Percentiles rank a stretch among this genome's conserved stretches.
phyloP scores from a whole-genome alignment of 2,797 vertebrate genomes.

The Pseudochaenichthys georgianus region DNA sequence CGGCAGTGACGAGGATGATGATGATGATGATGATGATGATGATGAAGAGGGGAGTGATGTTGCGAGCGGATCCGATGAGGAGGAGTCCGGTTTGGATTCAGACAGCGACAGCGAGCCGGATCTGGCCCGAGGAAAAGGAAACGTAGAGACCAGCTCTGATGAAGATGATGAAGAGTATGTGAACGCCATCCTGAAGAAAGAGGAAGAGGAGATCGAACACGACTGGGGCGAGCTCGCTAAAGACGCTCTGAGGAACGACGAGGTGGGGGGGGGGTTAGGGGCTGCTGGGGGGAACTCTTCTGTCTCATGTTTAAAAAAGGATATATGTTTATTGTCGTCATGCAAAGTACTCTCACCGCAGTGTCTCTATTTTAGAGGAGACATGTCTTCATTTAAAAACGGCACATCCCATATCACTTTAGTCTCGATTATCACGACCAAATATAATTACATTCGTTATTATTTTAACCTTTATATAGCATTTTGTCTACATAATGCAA shows the following conservation, averaged over 20 bases:
- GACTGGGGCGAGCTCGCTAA: conserved; percentile 95
- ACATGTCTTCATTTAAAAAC: too few relatives aligned
- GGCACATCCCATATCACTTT: too few relatives aligned
- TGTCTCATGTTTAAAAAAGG: too few relatives aligned
- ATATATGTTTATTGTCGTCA: too few relatives aligned
- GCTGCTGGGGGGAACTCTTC: too few relatives aligned
- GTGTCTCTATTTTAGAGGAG: too few relatives aligned
- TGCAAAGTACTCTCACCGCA: too few relatives aligned
- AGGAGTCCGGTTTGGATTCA: conserved; percentile 67
- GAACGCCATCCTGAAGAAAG: conserved; percentile 77
- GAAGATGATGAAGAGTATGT: conserved; percentile 88
- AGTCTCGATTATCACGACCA: too few relatives aligned
- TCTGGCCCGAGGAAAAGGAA: conserved; percentile 94
- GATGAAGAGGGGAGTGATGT: conserved; percentile 70
- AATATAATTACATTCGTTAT: too few relatives aligned
- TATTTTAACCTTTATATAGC: too few relatives aligned
- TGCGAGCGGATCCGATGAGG: conserved; percentile 51
- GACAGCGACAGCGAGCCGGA: conserved; percentile 89
- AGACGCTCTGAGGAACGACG: conserved; percentile 87
- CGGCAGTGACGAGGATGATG: conserved; percentile 52
- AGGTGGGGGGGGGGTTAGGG: conserved; percentile 78
- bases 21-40: background rate
- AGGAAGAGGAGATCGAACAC: conserved; percentile 91
- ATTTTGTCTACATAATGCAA: too few relatives aligned
- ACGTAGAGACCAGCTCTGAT: conserved; percentile 96